Evolutionary conservation across 2,113 vertebrate genomes (phyloP).

Genomic region (Chroicocephalus ridibundus): DNA sequence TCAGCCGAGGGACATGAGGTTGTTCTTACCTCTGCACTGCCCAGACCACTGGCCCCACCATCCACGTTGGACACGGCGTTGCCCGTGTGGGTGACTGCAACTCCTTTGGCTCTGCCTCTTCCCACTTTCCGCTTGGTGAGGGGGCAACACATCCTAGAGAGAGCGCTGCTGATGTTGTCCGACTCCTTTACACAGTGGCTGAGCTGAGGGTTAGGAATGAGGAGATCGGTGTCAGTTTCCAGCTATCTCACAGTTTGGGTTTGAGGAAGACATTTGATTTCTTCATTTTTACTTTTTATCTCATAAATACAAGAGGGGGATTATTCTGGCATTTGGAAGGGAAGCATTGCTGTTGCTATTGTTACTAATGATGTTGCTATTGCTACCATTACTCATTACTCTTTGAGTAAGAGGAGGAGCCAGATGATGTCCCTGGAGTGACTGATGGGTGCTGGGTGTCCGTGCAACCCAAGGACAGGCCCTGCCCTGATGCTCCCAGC

Average conservation of each 20-base stretch:
- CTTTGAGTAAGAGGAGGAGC: neutral
- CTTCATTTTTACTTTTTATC: neutral
- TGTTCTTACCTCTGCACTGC: neutral
- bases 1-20: neutral
- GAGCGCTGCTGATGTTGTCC: neutral
- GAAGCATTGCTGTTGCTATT: neutral
- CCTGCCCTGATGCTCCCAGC: neutral
- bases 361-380: neutral
- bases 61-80: rapidly evolving
- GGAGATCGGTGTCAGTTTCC: neutral
- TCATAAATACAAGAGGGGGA: neutral
- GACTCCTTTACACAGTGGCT: neutral
- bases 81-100: neutral
- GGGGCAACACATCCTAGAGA: neutral
- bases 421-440: neutral
- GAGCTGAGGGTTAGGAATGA: neutral
- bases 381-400: neutral
- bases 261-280: neutral
- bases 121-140: neutral
- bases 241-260: neutral
- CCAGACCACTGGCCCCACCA: neutral
- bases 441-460: neutral
- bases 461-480: neutral
- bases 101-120: neutral
- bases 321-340: neutral